Evolutionary conservation across 2,797 vertebrate genomes (phyloP), one percentile per base, ranked within the genome.

Genomic region (Protonibea diacanthus): DNA sequence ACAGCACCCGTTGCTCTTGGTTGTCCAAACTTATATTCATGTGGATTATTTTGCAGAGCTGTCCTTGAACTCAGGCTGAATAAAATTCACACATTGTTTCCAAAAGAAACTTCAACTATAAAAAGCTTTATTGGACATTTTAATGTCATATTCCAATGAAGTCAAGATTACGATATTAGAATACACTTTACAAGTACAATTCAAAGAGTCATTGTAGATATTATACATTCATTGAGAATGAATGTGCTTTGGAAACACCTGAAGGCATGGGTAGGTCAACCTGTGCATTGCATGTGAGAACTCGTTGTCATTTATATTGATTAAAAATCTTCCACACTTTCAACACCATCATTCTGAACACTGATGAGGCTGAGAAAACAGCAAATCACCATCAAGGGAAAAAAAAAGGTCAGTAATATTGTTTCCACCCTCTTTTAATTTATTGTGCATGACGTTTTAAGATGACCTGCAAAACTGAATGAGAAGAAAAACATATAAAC

Each of bases 21-120:
- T 23, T 60, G 25, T 73, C 20, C 45, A 23, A 58, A 48, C 20
- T 51, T 15, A 40, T 48, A 55, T 74, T 70, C 38, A 38, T 47
- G 33, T 49, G 42, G 62, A 62, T 42, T 57, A 77, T 55, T 44
- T 29, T 2, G 42, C 21, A 17, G n/a, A 45, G 33, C 21, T 64
- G 21, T 25, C 40, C 29, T 29, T 42, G 15, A 66, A 27, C 1
- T 11, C 3, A n/a, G 3, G 25, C 10, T 48, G 33, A 5, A 6
- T 11, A 4, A 60, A 58, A 58, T 58, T 18, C 21, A 21, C 21
- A 51, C n/a, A 33, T 5, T 6, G 7, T 61, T 66, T 61, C 18
- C 6, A 23, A 47, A 74, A 33, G 33, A 20, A 47, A 27, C 17
- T 5, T 49, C 1, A 44, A 3, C 12, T 21, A 23, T 15, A 55